Evolutionary conservation across 1,140 invertebrate genomes (phyloP).

Genomic region (Diuraphis noxia): DNA sequence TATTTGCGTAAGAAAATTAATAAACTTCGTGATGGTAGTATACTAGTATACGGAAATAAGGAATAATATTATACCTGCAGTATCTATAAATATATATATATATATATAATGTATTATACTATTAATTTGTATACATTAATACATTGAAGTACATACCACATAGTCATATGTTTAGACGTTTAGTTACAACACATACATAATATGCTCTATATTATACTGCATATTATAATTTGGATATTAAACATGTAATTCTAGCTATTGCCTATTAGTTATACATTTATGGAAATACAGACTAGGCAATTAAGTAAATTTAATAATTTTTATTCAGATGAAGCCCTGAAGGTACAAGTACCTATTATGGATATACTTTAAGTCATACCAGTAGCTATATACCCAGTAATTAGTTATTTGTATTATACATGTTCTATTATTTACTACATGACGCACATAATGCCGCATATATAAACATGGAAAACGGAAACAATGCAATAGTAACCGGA

Average conservation of each 20-base stretch:
- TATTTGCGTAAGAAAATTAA: not conserved
- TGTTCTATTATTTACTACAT: slow-evolving; percentile 28
- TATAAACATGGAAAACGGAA: slow-evolving; percentile 21
- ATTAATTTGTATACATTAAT: no score
- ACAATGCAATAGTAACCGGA: slow-evolving; percentile 43
- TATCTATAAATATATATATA: not conserved
- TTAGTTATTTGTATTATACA: not conserved
- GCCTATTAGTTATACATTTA: not conserved
- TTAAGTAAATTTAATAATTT: not conserved
- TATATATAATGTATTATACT: no score
- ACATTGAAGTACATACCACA: not conserved
- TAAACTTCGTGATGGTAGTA: not conserved
- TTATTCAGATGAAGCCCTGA: not conserved
- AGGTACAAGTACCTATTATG: not conserved
- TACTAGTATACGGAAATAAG: not conserved
- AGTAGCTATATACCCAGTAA: not conserved
- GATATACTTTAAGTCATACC: not conserved
- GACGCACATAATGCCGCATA: no score
- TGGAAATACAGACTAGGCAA: not conserved
- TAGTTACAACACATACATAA: not conserved
- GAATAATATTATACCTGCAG: not conserved
- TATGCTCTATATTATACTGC: not conserved
- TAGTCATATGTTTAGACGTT: not conserved
- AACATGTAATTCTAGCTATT: not conserved
- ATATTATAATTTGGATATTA: not conserved